Base-by-base conservation (phyloP, 92 coral and sea anemone species). In the Parazoanthus darwini region DNA sequence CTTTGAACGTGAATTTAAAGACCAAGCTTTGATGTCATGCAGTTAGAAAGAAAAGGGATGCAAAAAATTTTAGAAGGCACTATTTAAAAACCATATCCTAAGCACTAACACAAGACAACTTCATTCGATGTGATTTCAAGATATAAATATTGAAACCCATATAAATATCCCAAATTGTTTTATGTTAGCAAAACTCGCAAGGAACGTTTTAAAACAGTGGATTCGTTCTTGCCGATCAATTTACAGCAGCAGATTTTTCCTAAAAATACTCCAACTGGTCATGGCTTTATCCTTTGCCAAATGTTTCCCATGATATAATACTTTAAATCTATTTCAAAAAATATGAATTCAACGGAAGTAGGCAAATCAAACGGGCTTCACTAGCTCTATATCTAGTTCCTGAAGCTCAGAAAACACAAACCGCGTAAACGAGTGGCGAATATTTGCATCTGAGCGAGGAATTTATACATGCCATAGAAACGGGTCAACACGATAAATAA, bases 341-440 rank as follows among this genome's bases (percentile, higher is more conserved):
- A 81, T 23, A 71, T 65, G 86, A 65, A 66, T 66, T 71, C 26
- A 48, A 48, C 87, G 87, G 87, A 84, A 84, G 87, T 84, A 44
- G 48, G 68, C 66, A 84, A 76, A 39, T 20, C 26, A 76, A 72
- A 46, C 68, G 67, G 87, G 87, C 87, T 48, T 83, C 87, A 83
- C 48, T 20, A 37, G 43, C 48, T 29, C 44, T 18, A 25, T 20
- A 4, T 54, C 16, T 54, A 54, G 87, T 33, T 72, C 78, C 79
- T 33, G 44, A 46, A 22, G 35, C 23, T 84, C 78, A 48, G 46
- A 71, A n/a, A 58, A 80, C 44, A n/a, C 67, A 46, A 22, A 4
- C 87, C 29, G 39, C 51, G 59, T 71, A 23, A 35, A 84, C 42
- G 16, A 15, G 42, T 25, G 35, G 15, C 37, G 26, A 68, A 72